Evolutionary conservation across 2,888 invertebrate genomes (phyloP), one percentile per base, ranked within the genome.

Genomic region (Archips crataeganus): DNA sequence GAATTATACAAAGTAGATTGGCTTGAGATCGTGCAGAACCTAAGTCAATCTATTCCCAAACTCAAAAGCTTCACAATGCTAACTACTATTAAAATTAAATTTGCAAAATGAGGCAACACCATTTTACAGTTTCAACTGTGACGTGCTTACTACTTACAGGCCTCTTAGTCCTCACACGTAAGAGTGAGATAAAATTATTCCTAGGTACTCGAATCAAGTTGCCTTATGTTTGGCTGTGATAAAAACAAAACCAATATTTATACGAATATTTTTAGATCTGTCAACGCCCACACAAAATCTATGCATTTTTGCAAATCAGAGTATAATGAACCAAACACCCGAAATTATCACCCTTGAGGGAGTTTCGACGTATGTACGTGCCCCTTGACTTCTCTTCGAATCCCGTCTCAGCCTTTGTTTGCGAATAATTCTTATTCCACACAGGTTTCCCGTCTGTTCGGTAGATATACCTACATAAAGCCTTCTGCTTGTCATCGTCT

Each of bases 371-470:
- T 32, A 47, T 13, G 59, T n/a, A 60, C 47, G 64, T 36, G 34
- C 57, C 9, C 36, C 10, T 65, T 34, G 57, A 64, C 57, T 36
- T 64, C 15, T 59, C 57, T 51, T 63, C 15, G 11, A 34, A 39
- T 23, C 59, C 3, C 32, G 65, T 39, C 49, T 59, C 47, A 60
- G 65, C 36, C 59, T 63, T 68, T 68, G 68, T 68, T 57, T 47
- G 39, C 39, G 63, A 63, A 57, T 47, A 73, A 63, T 62, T 67
- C 34, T 6, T 57, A 54, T 72, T 72, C 62, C 54, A 54, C 63
- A 15, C 57, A 39, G 36, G 36, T 67, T 54, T 63, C 45, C 67
- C 51, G 9, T 65, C 67, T 57, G 36, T 39, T 66, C 15, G 8
- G 11, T 51, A 32, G 62, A 13, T 32, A 47, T 36, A n/a, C 15